Evolutionary conservation across 2,797 vertebrate genomes (phyloP), one percentile per base, ranked within the genome.

Genomic region (Sebastes vulpes): DNA sequence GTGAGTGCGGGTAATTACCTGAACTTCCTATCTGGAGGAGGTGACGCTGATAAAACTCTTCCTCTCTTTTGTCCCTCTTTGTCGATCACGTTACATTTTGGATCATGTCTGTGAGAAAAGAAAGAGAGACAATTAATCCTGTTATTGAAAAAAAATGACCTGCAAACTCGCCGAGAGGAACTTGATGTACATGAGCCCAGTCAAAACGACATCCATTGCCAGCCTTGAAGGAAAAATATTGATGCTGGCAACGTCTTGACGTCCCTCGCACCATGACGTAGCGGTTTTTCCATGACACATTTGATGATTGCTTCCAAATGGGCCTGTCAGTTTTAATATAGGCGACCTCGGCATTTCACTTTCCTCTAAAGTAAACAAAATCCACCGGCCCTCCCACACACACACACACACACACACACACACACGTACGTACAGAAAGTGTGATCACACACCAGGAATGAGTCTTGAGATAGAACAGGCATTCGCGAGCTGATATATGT

Each of bases 231-330:
- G 86, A 95, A 96, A 46, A 96, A 96, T 95, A 96, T 96, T 96
- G 95, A 94, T 89, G 92, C 94, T 96, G 95, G 96, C 94, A 90
- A 67, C 64, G 75, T 84, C 86, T 84, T 84, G 86, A 87, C 72
- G 83, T 93, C 91, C 88, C 84, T 81, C 76, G 81, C 88, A 91
- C 82, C 81, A 93, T 96, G 96, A 96, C 94, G 93, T 95, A 89
- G 87, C 69, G 72, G 9, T 93, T 96, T 96, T 96, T 96, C 95
- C 95, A 95, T 96, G 95, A 96, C 95, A 96, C 92, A 92, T 95
- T 93, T 92, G 92, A 95, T 95, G 95, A 96, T 96, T 95, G 94
- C 94, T 96, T 96, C 95, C 95, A 96, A 96, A 96, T 96, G 96
- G 92, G 81, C 81, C 91, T 93, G 95, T 96, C 96, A 95, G 93